Conservation (phyloP, 1,140 invertebrate species). For the Nylanderia fulva region DNA sequence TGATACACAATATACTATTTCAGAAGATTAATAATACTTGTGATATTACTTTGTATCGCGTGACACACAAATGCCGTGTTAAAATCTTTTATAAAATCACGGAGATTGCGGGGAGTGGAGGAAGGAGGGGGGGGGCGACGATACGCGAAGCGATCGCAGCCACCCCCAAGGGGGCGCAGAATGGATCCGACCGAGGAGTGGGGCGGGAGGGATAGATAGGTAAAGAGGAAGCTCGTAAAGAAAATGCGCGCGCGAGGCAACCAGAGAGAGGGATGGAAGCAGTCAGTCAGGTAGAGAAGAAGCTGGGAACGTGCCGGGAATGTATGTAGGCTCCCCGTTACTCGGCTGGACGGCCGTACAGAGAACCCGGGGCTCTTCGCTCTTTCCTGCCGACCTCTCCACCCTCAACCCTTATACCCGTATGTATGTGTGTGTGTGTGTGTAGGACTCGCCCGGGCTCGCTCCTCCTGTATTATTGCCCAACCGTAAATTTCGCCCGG, state of each 20-base stretch:
- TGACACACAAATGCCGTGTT: background rate
- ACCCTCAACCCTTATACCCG: background rate
- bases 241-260: constrained; percentile 46
- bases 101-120: background rate
- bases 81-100: constrained; percentile 34
- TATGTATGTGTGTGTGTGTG: constrained; percentile 18
- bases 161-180: constrained; percentile 8
- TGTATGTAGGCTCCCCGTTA: constrained; percentile 78
- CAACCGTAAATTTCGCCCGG: constrained; percentile 85
- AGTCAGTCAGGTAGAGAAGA: constrained; percentile 77
- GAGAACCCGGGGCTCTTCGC: constrained; percentile 55
- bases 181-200: constrained; percentile 23
- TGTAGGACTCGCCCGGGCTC: constrained; percentile 45
- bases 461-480: constrained; percentile 77
- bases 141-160: constrained; percentile 42
- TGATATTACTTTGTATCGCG: background rate
- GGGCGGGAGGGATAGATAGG: constrained; percentile 6
- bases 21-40: background rate
- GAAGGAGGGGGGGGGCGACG: too few species aligned
- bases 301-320: constrained; percentile 81
- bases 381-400: constrained; percentile 49
- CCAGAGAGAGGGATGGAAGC: constrained; percentile 48
- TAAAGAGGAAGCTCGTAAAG: constrained; percentile 64
- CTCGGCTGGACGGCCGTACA: constrained; percentile 71
- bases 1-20: too few species aligned